These are phyloP conservation scores for Pachypeltis micranthus DNA, from an alignment of 1,140 invertebrate species.

Conservation along the genomic window DNA sequence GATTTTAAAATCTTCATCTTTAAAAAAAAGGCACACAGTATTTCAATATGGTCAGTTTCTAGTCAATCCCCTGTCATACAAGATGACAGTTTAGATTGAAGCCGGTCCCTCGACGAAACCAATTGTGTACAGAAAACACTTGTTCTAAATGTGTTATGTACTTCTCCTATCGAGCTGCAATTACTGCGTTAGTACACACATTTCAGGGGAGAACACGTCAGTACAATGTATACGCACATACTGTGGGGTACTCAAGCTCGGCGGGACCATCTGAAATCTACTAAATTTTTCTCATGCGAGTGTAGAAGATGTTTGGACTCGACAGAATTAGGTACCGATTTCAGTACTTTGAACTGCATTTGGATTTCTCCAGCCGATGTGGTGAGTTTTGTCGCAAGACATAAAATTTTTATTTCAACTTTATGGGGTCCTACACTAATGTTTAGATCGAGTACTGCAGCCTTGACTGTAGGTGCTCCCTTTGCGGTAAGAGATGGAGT, in stretches of 20 bases:
- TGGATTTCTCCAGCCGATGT: conserved; percentile 1
- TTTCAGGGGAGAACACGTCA: conserved; percentile 51
- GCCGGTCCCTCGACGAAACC: no score
- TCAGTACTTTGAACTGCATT: conserved; percentile 58
- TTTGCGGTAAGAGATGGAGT: no score
- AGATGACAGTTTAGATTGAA: no score
- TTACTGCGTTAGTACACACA: conserved; percentile 11
- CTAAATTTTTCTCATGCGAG: conserved; percentile 67
- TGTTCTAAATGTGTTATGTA: no score
- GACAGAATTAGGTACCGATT: conserved; percentile 60
- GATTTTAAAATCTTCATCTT: no score
- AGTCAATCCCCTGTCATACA: no score
- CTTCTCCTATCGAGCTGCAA: background rate
- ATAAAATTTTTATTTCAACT: background rate
- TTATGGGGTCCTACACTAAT: no score
- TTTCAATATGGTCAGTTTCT: no score
- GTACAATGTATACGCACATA: conserved; percentile 73
- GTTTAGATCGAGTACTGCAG: no score
- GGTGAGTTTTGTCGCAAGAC: conserved; percentile 13
- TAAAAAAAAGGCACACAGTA: no score
- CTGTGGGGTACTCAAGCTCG: conserved; percentile 69
- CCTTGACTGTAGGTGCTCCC: no score
- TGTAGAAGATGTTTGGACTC: conserved; percentile 63
- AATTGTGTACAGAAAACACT: no score
- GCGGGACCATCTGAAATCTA: conserved; percentile 60